Conservation (phyloP, 2,888 invertebrate species). For the Phlogophora meticulosa region DNA sequence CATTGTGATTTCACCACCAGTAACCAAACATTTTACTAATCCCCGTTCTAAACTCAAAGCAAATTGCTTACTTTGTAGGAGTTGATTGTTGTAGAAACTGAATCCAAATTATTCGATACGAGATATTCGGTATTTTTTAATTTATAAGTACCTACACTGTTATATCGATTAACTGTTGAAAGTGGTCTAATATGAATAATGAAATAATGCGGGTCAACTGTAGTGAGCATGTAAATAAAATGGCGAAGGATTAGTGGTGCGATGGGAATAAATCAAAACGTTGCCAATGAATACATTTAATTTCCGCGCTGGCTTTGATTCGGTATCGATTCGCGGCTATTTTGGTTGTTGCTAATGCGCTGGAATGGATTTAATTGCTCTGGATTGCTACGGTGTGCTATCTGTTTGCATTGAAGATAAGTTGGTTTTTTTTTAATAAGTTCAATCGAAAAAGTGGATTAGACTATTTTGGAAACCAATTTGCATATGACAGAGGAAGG, state of each 20-base stretch:
- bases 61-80: constrained; percentile 70
- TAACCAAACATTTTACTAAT: constrained; percentile 69
- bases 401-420: constrained; percentile 25
- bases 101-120: constrained; percentile 39
- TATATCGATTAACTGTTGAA: constrained; percentile 29
- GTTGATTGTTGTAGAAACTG: constrained; percentile 46
- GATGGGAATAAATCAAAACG: constrained; percentile 78
- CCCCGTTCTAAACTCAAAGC: constrained; percentile 68
- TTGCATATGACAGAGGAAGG: background rate
- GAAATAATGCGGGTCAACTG: constrained; percentile 48
- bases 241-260: constrained; percentile 67
- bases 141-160: constrained; percentile 37
- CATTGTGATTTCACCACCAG: constrained; percentile 71
- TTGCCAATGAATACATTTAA: constrained; percentile 81
- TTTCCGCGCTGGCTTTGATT: constrained; percentile 79
- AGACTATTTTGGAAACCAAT: background rate
- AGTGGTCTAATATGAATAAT: constrained; percentile 52
- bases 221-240: constrained; percentile 61
- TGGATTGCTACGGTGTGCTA: constrained; percentile 48
- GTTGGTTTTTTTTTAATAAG: constrained; percentile 9
- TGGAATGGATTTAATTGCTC: constrained; percentile 74
- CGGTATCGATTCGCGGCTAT: constrained; percentile 72
- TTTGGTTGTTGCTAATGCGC: constrained; percentile 75
- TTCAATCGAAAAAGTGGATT: background rate
- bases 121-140: constrained; percentile 26